Conservation (phyloP, 2,888 invertebrate species). For the Balanococcus diminutus region DNA sequence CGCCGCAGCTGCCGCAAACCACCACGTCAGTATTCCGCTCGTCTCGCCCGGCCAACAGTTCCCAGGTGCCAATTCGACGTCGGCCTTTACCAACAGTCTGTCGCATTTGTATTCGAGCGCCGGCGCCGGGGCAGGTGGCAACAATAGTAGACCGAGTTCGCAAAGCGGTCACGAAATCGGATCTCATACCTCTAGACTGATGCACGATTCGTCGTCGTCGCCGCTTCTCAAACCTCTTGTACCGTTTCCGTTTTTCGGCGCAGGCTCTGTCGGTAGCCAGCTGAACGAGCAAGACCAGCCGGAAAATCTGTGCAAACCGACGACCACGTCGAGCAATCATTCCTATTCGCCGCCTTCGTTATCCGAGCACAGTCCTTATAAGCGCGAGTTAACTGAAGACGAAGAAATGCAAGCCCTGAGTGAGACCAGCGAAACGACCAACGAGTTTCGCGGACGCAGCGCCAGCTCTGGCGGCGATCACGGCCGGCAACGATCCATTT, state of each 20-base stretch:
- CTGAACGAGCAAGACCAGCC: conserved; percentile 75
- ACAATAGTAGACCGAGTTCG: conserved; percentile 61
- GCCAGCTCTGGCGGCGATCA: not conserved
- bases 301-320: conserved; percentile 70
- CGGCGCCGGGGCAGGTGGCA: conserved; percentile 63
- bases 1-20: conserved; percentile 52
- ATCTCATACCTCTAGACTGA: not conserved
- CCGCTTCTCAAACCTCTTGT: conserved; percentile 34
- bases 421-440: conserved; percentile 59
- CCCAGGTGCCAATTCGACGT: conserved; percentile 59
- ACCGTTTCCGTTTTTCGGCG: conserved; percentile 58
- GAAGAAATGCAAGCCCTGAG: conserved; percentile 28
- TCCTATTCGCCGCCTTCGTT: conserved; percentile 60
- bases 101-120: conserved; percentile 64
- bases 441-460: conserved; percentile 52
- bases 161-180: conserved; percentile 60
- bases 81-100: conserved; percentile 63
- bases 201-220: conserved; percentile 42
- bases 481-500: not conserved
- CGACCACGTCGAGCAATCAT: not conserved
- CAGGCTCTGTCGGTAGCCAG: conserved; percentile 59
- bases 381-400: conserved; percentile 14
- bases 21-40: conserved; percentile 2
- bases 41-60: conserved; percentile 56
- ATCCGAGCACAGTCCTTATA: conserved; percentile 57